phyloP scores from a whole-genome alignment of 2,797 vertebrate genomes.

The Melanogrammus aeglefinus region DNA sequence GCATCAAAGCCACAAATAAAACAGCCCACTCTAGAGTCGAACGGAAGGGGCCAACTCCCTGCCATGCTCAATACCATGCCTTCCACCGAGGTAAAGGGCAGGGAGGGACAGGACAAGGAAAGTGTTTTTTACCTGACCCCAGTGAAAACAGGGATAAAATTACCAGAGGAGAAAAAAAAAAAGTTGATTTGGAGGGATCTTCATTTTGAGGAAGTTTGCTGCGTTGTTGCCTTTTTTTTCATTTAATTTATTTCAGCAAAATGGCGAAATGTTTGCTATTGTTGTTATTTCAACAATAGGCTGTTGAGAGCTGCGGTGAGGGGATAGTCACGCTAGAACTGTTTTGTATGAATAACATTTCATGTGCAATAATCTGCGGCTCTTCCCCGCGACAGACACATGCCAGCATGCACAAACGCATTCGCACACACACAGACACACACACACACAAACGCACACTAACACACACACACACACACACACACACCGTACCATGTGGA shows the following conservation, averaged over 20 bases:
- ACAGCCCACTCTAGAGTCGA: not conserved
- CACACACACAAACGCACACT: constrained; percentile 21
- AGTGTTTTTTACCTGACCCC: not conserved
- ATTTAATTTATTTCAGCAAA: constrained; percentile 57
- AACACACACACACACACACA: constrained; percentile 45
- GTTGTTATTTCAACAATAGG: constrained; percentile 71
- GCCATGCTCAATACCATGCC: not conserved
- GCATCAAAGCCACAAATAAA: not conserved
- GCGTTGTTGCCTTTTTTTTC: constrained; percentile 44
- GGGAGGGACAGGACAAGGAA: not conserved
- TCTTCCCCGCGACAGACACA: constrained; percentile 50
- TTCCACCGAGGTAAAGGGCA: not conserved
- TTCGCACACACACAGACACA: not conserved
- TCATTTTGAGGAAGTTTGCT: constrained; percentile 57
- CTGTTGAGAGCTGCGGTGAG: constrained; percentile 69
- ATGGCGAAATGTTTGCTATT: not conserved
- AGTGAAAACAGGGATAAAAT: too few relatives aligned
- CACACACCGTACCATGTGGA: constrained; percentile 25
- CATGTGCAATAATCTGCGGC: constrained; percentile 75
- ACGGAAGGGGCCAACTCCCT: too few relatives aligned
- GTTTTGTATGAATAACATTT: constrained; percentile 75
- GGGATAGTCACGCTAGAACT: constrained; percentile 74
- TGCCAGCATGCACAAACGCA: constrained; percentile 18
- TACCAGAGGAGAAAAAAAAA: too few relatives aligned
- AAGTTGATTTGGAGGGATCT: constrained; percentile 40